These are phyloP conservation scores for Cloeon dipterum DNA, from an alignment of 2,888 invertebrate genomes.

Conservation along the genomic window DNA sequence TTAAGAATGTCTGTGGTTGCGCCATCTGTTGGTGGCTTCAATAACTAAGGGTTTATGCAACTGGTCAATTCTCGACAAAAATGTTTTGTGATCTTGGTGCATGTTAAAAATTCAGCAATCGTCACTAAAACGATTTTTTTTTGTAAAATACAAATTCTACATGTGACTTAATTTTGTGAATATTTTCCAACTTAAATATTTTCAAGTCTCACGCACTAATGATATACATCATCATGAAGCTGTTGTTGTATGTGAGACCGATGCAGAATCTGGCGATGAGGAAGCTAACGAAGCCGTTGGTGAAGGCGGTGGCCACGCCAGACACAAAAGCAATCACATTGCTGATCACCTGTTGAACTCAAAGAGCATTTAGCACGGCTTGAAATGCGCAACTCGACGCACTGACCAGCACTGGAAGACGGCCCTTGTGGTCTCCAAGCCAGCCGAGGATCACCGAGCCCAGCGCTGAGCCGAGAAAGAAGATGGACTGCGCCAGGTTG, in stretches of 20 bases:
- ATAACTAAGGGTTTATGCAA: too few species aligned
- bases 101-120: too few species aligned
- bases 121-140: too few species aligned
- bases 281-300: slow-evolving; percentile 21
- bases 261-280: slow-evolving; percentile 27
- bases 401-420: slow-evolving; percentile 27
- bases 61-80: too few species aligned
- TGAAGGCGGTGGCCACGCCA: slow-evolving; percentile 10
- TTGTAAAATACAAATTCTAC: too few species aligned
- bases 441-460: slow-evolving; percentile 30
- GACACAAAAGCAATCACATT: slow-evolving; percentile 13
- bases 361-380: background rate
- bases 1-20: too few species aligned
- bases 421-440: slow-evolving; percentile 28
- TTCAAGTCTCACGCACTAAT: slow-evolving; percentile 28
- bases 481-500: slow-evolving; percentile 31
- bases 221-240: slow-evolving; percentile 37
- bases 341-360: slow-evolving; percentile 17
- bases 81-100: too few species aligned
- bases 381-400: too few species aligned
- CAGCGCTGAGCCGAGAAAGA: slow-evolving; percentile 32
- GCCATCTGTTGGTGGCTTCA: too few species aligned
- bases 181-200: too few species aligned
- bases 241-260: slow-evolving; percentile 31
- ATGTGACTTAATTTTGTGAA: too few species aligned